Conservation (phyloP, 64 coral and sea anemone genomes). For the Anthopleura sola region DNA sequence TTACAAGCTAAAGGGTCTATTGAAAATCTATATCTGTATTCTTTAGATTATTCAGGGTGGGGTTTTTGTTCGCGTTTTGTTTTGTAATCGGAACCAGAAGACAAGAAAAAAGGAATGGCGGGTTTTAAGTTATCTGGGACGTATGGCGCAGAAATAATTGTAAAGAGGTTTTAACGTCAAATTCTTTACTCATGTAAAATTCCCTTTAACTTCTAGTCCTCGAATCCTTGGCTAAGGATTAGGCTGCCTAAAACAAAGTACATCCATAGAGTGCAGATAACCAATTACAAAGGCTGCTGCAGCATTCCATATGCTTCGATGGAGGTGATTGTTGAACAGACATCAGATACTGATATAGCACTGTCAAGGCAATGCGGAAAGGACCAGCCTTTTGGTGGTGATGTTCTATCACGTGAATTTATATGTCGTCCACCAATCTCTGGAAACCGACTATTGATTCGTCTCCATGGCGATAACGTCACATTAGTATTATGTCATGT, state of each 20-base stretch:
- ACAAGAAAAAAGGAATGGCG: too few species aligned
- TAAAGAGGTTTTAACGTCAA: too few species aligned
- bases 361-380: background rate
- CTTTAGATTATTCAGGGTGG: too few species aligned
- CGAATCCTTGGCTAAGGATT: slow-evolving; percentile 1
- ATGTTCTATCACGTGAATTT: background rate
- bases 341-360: background rate
- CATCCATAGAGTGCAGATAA: background rate
- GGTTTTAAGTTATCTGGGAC: too few species aligned
- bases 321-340: background rate
- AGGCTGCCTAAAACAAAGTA: background rate
- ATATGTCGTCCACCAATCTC: slow-evolving; percentile 5
- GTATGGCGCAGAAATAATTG: background rate
- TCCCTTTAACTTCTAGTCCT: background rate
- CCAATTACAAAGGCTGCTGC: background rate
- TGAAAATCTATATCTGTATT: too few species aligned
- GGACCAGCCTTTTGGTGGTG: background rate
- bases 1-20: too few species aligned
- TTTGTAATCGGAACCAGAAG: too few species aligned
- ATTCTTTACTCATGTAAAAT: background rate
- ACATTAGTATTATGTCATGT: background rate
- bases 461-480: background rate
- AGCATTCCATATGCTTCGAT: background rate
- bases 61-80: too few species aligned
- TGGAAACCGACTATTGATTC: background rate